Conservation (phyloP, 2,797 vertebrate species). For the Acanthornis magna region DNA sequence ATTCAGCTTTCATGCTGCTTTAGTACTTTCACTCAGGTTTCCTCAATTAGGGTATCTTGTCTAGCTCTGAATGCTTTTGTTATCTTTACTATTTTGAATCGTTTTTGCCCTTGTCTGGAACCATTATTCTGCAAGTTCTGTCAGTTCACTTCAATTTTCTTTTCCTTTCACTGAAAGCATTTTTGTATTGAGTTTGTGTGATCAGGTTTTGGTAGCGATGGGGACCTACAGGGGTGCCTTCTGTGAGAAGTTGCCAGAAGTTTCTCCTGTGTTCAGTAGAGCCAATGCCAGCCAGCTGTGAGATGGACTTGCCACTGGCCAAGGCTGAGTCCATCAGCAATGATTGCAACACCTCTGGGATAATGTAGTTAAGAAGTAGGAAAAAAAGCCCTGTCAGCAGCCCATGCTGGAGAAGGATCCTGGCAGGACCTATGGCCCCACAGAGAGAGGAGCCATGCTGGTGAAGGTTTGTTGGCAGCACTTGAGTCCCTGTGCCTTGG, state of each 20-base stretch:
- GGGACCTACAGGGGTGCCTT: too few species aligned
- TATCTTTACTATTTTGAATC: conserved; percentile 53
- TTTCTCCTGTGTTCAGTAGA: accelerated
- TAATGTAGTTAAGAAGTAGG: accelerated
- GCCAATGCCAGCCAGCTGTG: accelerated
- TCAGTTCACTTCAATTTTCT: conserved; percentile 44
- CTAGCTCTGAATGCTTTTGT: conserved; percentile 59
- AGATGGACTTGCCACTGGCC: too few species aligned
- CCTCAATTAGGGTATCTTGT: conserved; percentile 31
- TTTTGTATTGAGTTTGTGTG: background rate
- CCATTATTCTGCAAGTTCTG: conserved; percentile 53
- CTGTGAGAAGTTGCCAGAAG: background rate
- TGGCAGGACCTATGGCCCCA: background rate
- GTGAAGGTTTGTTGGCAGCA: background rate
- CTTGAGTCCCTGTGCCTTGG: background rate
- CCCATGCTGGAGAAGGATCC: background rate
- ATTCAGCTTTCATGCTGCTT: conserved; percentile 55
- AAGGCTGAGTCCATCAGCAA: background rate
- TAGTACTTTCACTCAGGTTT: conserved; percentile 47
- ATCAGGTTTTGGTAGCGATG: accelerated
- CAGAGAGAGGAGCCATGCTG: background rate
- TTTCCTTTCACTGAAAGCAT: conserved; percentile 54
- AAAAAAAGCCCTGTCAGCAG: background rate
- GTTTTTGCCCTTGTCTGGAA: background rate
- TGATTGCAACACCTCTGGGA: accelerated